Evolutionary conservation across 2,888 invertebrate species (phyloP), one percentile per base, ranked within the genome.

Genomic region (Lobophora halterata): DNA sequence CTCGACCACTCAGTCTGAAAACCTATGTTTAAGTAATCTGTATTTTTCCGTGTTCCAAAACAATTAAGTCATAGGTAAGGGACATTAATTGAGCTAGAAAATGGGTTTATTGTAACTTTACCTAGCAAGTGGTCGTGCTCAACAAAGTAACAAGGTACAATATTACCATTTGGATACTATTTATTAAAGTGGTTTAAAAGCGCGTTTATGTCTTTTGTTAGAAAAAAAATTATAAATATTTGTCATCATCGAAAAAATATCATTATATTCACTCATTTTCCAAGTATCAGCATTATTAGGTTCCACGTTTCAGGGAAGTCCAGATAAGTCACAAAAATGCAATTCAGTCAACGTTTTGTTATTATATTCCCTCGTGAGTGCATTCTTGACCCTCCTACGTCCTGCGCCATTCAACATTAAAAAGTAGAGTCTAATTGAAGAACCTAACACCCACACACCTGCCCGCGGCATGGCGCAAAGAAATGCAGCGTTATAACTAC

Each of bases 361-460:
- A 41, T 38, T 46, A 39, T 44, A 38, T 36, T 20, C 19, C 16
- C 4, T 9, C 19, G 25, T 30, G 21, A 49, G 42, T 46, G 40
- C 49, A 46, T 49, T 46, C 40, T 35, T 43, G 24, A 8, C 29
- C 37, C 38, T 30, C 26, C 21, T 26, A 28, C 37, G 37, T 25
- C 39, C 41, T 40, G 24, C 19, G 36, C 38, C 43, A 43, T 46
- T 49, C 45, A 45, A 39, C 33, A 35, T 39, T 34, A 27, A 43
- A 48, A 49, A 49, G 42, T 43, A 49, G 42, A 33, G 37, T 45
- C 36, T 46, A 43, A 42, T 48, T 43, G 49, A 37, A 31, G 26
- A 33, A 26, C 14, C 14, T 33, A 26, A 39, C 48, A 40, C 42
- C 42, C 49, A 41, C 47, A 37, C 38, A 27, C 31, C 26, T 21